Percentiles rank a stretch among this genome's conserved stretches.
Evolutionary conservation across 2,888 invertebrate species (phyloP).

Genomic region (Allophyes oxyacanthae): DNA sequence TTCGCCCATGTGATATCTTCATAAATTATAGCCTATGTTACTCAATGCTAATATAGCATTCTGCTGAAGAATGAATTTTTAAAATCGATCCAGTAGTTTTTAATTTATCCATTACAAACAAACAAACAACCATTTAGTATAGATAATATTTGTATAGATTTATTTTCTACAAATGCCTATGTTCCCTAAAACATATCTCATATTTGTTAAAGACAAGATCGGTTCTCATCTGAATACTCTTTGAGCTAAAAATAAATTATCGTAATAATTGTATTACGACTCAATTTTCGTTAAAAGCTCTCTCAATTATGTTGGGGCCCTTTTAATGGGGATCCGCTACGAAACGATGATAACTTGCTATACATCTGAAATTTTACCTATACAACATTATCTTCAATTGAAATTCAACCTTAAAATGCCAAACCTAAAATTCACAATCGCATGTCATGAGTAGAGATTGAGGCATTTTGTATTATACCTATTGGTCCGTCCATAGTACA

Average conservation of each 20-base stretch:
- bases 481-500: slow-evolving; percentile 6
- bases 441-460: slow-evolving; percentile 28
- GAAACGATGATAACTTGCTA: slow-evolving; percentile 53
- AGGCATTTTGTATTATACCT: slow-evolving; percentile 17
- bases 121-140: no score
- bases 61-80: no score
- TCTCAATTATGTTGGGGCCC: slow-evolving; percentile 65
- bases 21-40: no score
- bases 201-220: slow-evolving; percentile 17
- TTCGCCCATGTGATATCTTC: no score
- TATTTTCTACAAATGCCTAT: background rate
- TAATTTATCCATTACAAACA: no score
- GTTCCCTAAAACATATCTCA: background rate
- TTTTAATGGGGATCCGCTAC: slow-evolving; percentile 65
- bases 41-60: no score
- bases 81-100: no score
- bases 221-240: slow-evolving; percentile 27
- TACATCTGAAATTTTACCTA: slow-evolving; percentile 43
- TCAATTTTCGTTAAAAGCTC: slow-evolving; percentile 71
- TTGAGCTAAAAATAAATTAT: slow-evolving; percentile 41
- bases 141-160: no score
- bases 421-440: slow-evolving; percentile 9
- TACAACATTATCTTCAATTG: background rate
- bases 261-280: slow-evolving; percentile 61
- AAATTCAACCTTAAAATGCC: slow-evolving; percentile 15